phyloP scores from a whole-genome alignment of 2,113 vertebrate species.

The Campylomormyrus tamandua region DNA sequence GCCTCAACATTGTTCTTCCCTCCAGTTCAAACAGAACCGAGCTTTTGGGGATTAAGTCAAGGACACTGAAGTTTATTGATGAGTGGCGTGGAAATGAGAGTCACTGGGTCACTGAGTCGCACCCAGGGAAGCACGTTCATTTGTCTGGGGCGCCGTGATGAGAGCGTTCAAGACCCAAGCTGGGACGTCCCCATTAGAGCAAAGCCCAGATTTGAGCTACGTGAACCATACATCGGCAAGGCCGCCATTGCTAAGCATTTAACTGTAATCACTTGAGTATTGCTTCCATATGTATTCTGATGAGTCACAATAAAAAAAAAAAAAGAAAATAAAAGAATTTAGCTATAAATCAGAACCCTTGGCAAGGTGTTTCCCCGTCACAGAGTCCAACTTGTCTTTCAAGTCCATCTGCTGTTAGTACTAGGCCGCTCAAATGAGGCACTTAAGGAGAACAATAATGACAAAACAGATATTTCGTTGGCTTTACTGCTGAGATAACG shows the following conservation, averaged over 20 bases:
- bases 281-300: background rate
- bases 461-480: constrained; percentile 31
- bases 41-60: constrained; percentile 66
- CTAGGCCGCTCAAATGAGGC: constrained; percentile 37
- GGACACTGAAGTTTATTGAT: constrained; percentile 64
- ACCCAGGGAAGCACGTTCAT: constrained; percentile 48
- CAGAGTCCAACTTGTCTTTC: constrained; percentile 1
- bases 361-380: constrained; percentile 34
- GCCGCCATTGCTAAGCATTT: background rate
- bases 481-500: constrained; percentile 30
- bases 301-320: background rate
- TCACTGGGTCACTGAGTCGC: constrained; percentile 53
- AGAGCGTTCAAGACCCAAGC: constrained; percentile 23
- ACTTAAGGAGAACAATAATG: constrained; percentile 27
- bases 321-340: background rate
- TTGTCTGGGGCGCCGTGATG: constrained; percentile 43
- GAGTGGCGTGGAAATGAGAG: constrained; percentile 60
- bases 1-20: constrained; percentile 62
- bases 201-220: background rate
- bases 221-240: background rate
- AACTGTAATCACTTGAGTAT: background rate
- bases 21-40: constrained; percentile 61
- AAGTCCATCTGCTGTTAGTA: constrained; percentile 48
- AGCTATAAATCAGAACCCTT: constrained; percentile 23
- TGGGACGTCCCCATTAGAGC: background rate